These are phyloP conservation scores for Nephrotoma flavescens DNA, from an alignment of 2,888 invertebrate species.

Conservation along the genomic window DNA sequence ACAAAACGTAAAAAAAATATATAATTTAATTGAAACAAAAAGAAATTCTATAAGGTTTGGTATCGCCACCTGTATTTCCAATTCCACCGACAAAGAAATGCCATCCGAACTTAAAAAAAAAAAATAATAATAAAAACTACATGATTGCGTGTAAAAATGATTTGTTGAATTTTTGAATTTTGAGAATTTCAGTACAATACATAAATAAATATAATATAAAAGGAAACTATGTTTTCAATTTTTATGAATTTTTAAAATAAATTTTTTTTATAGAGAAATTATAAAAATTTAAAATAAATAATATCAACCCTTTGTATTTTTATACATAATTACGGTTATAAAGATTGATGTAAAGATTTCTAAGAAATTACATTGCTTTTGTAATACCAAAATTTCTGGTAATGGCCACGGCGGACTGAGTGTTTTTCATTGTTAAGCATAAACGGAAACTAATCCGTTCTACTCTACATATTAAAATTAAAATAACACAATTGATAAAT, in stretches of 20 bases:
- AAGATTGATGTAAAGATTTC: not conserved
- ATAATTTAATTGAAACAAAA: not conserved
- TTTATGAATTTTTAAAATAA: not conserved
- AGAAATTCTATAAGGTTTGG: not conserved
- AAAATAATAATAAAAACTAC: not conserved
- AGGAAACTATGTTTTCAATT: not conserved
- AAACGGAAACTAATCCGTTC: too few relatives aligned
- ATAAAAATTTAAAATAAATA: not conserved
- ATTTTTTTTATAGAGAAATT: not conserved
- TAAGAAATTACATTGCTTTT: not conserved
- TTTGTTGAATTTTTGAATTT: not conserved
- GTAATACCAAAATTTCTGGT: too few relatives aligned
- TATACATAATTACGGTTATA: not conserved
- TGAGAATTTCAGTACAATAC: not conserved
- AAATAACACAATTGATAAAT: too few relatives aligned
- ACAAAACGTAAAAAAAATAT: not conserved
- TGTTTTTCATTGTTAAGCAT: too few relatives aligned
- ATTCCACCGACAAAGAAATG: not conserved
- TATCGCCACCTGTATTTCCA: not conserved
- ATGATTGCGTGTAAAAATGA: not conserved
- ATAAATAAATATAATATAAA: not conserved
- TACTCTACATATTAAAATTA: too few relatives aligned
- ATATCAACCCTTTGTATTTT: not conserved
- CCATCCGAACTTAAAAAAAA: not conserved
- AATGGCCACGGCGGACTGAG: too few relatives aligned